Conservation (phyloP, 2,888 invertebrate species). For the Microplitis manilae region DNA sequence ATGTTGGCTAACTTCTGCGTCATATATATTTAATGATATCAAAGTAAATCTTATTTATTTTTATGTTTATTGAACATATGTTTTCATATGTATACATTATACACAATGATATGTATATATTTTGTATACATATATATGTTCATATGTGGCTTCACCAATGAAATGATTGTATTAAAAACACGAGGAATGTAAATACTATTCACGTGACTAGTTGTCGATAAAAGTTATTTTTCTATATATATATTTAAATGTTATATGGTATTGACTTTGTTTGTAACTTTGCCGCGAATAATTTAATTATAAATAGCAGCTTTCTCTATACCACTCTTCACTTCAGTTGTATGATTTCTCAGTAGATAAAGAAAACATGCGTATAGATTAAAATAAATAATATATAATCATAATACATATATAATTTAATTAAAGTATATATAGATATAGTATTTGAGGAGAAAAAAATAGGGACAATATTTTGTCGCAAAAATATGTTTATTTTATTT, state of each 20-base stretch:
- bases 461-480: too few species aligned
- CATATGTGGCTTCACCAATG: constrained; percentile 57
- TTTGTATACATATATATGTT: neutral
- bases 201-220: constrained; percentile 18
- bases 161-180: constrained; percentile 52
- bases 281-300: constrained; percentile 31
- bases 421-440: neutral
- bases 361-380: neutral
- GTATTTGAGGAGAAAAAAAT: too few species aligned
- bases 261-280: neutral
- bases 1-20: neutral
- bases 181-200: constrained; percentile 18
- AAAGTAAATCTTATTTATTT: neutral
- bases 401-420: neutral
- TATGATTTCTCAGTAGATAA: constrained; percentile 32
- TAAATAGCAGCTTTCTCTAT: neutral
- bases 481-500: too few species aligned
- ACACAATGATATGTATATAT: neutral
- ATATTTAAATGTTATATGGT: neutral
- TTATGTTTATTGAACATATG: neutral
- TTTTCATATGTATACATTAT: neutral
- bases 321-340: constrained; percentile 20
- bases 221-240: neutral
- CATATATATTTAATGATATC: neutral
- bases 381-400: neutral